Conservation (phyloP, 2,888 invertebrate species). For the Latheticus oryzae region DNA sequence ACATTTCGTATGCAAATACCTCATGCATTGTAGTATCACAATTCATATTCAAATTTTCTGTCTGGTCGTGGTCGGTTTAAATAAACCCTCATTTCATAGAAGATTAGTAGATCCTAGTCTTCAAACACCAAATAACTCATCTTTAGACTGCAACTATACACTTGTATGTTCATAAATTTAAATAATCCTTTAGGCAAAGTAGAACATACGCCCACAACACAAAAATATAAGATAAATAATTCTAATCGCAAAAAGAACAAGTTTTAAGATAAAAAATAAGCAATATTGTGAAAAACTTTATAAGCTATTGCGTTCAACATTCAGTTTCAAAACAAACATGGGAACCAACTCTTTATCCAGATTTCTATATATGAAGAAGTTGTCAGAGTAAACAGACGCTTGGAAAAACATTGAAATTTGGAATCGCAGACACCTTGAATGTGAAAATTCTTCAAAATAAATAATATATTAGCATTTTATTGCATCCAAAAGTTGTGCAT, state of each 20-base stretch:
- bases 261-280: background rate
- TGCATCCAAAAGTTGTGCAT: too few species aligned
- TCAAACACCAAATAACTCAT: conserved; percentile 49
- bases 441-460: too few species aligned
- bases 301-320: background rate
- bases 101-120: conserved; percentile 43
- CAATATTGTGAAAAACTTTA: too few species aligned
- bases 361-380: conserved; percentile 39
- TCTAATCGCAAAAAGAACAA: background rate
- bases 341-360: too few species aligned
- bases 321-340: conserved; percentile 29
- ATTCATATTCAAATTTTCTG: conserved; percentile 46
- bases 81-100: conserved; percentile 34
- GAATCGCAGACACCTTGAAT: conserved; percentile 32
- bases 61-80: conserved; percentile 37
- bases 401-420: conserved; percentile 40
- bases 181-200: conserved; percentile 43
- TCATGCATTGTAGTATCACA: conserved; percentile 13
- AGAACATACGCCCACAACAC: conserved; percentile 34
- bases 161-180: conserved; percentile 45
- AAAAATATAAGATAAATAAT: too few species aligned
- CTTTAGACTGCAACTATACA: conserved; percentile 45
- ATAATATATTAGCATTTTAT: too few species aligned
- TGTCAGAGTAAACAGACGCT: conserved; percentile 41
- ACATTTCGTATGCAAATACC: conserved; percentile 26